Evolutionary conservation across 2,888 invertebrate genomes (phyloP).

Genomic region (Drosophila falleni): DNA sequence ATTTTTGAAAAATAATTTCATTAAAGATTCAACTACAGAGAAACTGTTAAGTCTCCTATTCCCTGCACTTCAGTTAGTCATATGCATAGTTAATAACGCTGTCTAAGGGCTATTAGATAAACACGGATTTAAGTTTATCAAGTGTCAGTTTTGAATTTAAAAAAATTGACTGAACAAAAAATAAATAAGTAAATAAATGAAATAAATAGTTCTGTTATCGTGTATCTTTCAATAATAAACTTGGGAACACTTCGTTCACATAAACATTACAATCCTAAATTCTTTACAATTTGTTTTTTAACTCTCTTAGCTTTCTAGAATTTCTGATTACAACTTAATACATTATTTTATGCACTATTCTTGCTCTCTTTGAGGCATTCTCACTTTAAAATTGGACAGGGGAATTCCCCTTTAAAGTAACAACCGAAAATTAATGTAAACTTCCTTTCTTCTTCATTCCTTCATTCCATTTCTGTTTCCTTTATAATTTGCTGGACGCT

Average conservation of each 20-base stretch:
- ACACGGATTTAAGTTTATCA: background rate
- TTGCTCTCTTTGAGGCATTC: background rate
- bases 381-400: background rate
- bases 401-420: conserved; percentile 6
- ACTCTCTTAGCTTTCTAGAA: background rate
- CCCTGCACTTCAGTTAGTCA: background rate
- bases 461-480: background rate
- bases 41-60: background rate
- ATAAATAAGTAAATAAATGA: no score
- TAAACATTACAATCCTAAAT: background rate
- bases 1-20: background rate
- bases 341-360: background rate
- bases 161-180: no score
- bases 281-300: background rate
- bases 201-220: conserved; percentile 4
- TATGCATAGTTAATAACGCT: conserved; percentile 5
- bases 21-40: background rate
- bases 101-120: conserved; percentile 6
- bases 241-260: background rate
- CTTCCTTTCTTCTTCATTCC: conserved; percentile 1
- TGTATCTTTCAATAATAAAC: background rate
- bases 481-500: conserved; percentile 15
- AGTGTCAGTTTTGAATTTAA: background rate
- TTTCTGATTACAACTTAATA: no score
- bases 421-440: conserved; percentile 19